Percentiles rank a stretch among this genome's conserved stretches.
Evolutionary conservation across 2,797 vertebrate species (phyloP).

Genomic region (Sebastes vulpes): DNA sequence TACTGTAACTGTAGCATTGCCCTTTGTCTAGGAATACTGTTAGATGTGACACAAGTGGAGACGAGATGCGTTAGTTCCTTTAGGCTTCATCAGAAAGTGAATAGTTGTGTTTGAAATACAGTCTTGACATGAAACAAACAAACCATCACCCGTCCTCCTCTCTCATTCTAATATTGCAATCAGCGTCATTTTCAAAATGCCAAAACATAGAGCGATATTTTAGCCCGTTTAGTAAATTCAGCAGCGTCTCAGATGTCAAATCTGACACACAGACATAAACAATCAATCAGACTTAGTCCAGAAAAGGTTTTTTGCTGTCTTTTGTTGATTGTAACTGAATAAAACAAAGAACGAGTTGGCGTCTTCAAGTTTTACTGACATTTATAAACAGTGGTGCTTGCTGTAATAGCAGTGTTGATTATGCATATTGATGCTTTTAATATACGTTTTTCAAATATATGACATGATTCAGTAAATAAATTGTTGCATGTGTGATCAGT

Average conservation of each 20-base stretch:
- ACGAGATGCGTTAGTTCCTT: neutral
- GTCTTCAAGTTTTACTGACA: neutral
- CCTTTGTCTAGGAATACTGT: constrained; percentile 17
- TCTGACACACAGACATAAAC: neutral
- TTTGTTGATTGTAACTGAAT: neutral
- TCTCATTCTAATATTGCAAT: neutral
- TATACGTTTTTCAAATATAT: neutral
- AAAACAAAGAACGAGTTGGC: neutral
- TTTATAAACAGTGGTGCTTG: neutral
- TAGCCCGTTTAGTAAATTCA: neutral
- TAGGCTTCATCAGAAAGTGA: neutral
- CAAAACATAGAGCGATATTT: neutral
- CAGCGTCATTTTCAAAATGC: neutral
- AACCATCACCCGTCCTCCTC: neutral
- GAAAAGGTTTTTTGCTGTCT: neutral
- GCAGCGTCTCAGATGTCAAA: neutral
- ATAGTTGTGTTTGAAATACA: neutral
- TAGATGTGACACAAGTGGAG: constrained; percentile 7
- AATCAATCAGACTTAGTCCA: neutral
- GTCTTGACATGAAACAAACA: constrained; percentile 3
- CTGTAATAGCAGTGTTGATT: constrained; percentile 19
- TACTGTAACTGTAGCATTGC: neutral
- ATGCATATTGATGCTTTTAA: constrained; percentile 9
- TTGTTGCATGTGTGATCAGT: constrained; percentile 28
- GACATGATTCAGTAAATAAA: constrained; percentile 16